Evolutionary conservation across 1,140 invertebrate species (phyloP), one percentile per base, ranked within the genome.

Genomic region (Aplysia californica): DNA sequence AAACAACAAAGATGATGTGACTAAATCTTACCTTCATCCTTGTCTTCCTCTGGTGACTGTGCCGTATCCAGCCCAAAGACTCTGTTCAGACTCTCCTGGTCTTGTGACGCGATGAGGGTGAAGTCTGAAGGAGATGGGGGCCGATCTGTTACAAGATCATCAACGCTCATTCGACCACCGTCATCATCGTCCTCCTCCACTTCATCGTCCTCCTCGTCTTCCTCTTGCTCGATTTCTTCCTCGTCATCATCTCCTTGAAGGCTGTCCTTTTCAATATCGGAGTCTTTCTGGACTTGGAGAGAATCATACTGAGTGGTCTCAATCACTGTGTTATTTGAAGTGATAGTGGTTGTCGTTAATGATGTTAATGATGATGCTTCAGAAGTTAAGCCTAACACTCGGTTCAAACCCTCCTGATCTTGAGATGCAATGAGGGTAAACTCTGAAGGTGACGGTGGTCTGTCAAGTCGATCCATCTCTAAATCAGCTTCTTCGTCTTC

Each of bases 121-220:
- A 84, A 88, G 41, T 88, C 85, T 33, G 88, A 87, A 3, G 88
- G 88, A 33, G 88, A 89, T 26, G 86, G 87, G 44, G 88, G 88
- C 61, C 86, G 59, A 50, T 86, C 78, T 21, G 77, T 68, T 39
- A 77, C 78, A 18, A 71, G 58, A 18, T 72, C 77, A 56, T 80
- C 78, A 26, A 61, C 55, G 23, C 44, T 74, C 67, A 70, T 66
- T 31, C 41, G 64, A 31, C 29, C 41, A 18, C 26, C 72, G 36
- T 70, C 61, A 35, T 77, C 75, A n/a, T 74, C 68, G 35, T 70
- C 76, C 58, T 67, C 65, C 23, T 67, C 58, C 38, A 44, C 61
- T n/a, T 59, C 77, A 29, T 75, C 68, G 18, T 76, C 66, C 21
- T 76, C 65, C n/a, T 78, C 65, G 18, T 79, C 77, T 3, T 78